phyloP scores from a whole-genome alignment of 2,797 vertebrate genomes.

The Danionella dracula region DNA sequence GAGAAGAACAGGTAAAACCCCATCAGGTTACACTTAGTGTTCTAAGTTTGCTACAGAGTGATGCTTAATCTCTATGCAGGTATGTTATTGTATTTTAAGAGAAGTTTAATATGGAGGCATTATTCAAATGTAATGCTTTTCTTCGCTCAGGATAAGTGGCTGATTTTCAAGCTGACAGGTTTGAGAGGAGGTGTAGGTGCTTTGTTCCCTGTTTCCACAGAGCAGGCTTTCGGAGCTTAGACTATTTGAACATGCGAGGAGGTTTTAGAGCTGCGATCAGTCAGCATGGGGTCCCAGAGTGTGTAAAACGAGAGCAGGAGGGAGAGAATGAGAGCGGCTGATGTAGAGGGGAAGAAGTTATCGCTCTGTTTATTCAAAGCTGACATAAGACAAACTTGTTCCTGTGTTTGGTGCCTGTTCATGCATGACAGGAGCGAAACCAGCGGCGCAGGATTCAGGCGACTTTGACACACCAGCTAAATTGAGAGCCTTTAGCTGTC shows the following conservation, averaged over 20 bases:
- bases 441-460: constrained; percentile 39
- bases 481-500: constrained; percentile 40
- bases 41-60: not conserved
- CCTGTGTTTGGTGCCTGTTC: constrained; percentile 61
- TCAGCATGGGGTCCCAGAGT: constrained; percentile 60
- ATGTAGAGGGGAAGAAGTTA: constrained; percentile 37
- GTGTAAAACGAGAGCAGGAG: constrained; percentile 41
- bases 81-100: constrained; percentile 10
- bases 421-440: constrained; percentile 60
- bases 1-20: no score
- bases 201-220: constrained; percentile 62
- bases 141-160: constrained; percentile 51
- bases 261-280: constrained; percentile 61
- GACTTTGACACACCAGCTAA: constrained; percentile 43
- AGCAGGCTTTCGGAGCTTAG: constrained; percentile 59
- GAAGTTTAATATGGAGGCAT: constrained; percentile 40
- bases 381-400: constrained; percentile 66
- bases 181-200: constrained; percentile 56
- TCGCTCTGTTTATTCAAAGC: constrained; percentile 63
- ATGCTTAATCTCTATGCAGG: constrained; percentile 29
- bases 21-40: no score
- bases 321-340: constrained; percentile 12
- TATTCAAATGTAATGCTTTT: constrained; percentile 46
- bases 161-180: constrained; percentile 63
- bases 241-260: constrained; percentile 60